A percentile compares a stretch with the other conserved stretches of the same genome.
phyloP scores from a whole-genome alignment of 2,797 vertebrate genomes.

The Masticophis lateralis region DNA sequence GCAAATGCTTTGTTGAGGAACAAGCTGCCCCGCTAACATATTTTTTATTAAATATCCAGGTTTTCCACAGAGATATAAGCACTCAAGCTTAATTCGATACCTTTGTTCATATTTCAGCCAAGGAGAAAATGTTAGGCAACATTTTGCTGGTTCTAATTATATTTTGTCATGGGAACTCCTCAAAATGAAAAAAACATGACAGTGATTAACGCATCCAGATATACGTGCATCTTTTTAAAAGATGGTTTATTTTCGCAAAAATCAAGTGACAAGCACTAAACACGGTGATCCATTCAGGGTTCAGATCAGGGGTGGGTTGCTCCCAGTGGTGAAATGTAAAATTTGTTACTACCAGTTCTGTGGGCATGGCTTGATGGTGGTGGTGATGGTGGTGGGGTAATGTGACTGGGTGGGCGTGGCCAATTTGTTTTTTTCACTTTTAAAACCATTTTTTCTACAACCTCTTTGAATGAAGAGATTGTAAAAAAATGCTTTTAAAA shows the following conservation, averaged over 20 bases:
- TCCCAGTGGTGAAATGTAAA: no score
- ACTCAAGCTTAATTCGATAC: not conserved
- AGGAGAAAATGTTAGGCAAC: not conserved
- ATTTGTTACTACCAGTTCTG: no score
- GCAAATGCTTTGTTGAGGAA: no score
- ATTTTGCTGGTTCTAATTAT: not conserved
- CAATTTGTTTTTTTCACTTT: no score
- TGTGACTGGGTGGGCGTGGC: no score
- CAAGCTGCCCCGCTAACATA: not conserved
- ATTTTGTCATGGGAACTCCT: not conserved
- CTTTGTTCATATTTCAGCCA: not conserved
- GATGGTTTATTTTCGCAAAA: not conserved
- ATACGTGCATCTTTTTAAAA: not conserved
- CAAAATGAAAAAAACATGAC: not conserved
- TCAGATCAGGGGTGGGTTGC: not conserved
- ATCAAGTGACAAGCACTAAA: not conserved
- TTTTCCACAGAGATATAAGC: not conserved
- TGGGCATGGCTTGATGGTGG: no score
- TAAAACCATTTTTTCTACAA: no score
- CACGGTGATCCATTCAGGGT: not conserved
- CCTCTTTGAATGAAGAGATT: no score
- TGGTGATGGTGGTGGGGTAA: no score
- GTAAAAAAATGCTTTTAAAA: no score
- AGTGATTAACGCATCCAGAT: not conserved
- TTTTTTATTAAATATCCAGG: not conserved